Evolutionary conservation across 2,113 vertebrate species (phyloP), one percentile per base, ranked within the genome.

Genomic region (Mixornis gularis): DNA sequence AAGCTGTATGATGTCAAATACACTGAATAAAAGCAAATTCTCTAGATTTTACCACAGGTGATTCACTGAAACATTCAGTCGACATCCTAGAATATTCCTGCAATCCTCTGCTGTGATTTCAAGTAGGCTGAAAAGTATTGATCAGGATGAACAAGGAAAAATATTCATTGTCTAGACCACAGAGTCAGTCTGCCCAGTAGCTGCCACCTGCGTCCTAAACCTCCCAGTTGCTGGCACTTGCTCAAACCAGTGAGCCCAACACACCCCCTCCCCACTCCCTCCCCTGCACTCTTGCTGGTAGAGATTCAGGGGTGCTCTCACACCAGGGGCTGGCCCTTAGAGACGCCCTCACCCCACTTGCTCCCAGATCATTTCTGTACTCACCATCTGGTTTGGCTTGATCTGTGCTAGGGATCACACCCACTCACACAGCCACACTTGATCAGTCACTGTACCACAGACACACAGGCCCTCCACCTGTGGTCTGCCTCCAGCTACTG

Each of bases 241-340:
- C 19, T 70, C 43, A 82, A 79, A 10, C 38, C 25, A 20, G 30
- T 48, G 65, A 60, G 13, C 8, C 40, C 4, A 7, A 53, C 5
- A 7, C 1, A 15, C 6, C 15, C 8, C 1, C 1, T 32, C 6
- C 12, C 7, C 8, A 5, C 4, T 58, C 17, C 12, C 18, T 40
- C 26, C 17, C n/a, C 26, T 68, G 9, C 53, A 52, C 40, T 72
- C 20, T 51, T 21, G 0, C 24, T 17, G 2, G 7, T 14, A 21
- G 62, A 79, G 43, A 40, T 71, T 30, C 18, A 26, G 26, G 43
- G 22, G 9, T 59, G 19, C 34, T 79, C 18, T 79, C 21, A 36
- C 32, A 32, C 6, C 38, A 8, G 6, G 71, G 46, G 29, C 13
- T 88, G 34, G 8, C 10, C 40, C 40, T 48, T 38, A 29, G 53